Conservation (phyloP, 2,888 invertebrate species). For the Cheilosia vernalis region DNA sequence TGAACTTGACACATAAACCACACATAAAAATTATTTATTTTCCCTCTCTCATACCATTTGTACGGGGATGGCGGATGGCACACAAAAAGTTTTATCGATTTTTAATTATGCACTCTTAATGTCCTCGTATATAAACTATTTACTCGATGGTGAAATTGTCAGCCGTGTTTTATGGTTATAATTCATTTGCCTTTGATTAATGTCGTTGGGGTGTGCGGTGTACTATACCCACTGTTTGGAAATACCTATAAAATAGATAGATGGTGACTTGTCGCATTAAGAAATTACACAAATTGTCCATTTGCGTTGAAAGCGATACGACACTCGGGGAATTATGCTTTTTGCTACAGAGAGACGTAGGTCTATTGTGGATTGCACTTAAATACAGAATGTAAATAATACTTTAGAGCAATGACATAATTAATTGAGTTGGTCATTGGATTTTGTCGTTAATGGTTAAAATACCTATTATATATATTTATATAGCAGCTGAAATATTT, state of each 20-base stretch:
- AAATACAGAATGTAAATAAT: not conserved
- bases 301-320: slow-evolving; percentile 36
- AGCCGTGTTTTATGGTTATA: slow-evolving; percentile 57
- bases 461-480: too few relatives aligned
- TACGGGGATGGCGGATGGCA: not conserved
- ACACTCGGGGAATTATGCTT: slow-evolving; percentile 14
- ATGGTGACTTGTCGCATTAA: slow-evolving; percentile 38
- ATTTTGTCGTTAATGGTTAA: too few relatives aligned
- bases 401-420: not conserved
- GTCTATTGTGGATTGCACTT: not conserved
- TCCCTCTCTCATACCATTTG: not conserved
- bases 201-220: slow-evolving; percentile 19
- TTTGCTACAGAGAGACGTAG: not conserved
- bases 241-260: not conserved
- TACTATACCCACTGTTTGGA: slow-evolving; percentile 1
- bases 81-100: slow-evolving; percentile 63
- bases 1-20: slow-evolving; percentile 33
- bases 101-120: slow-evolving; percentile 62
- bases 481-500: too few relatives aligned
- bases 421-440: not conserved
- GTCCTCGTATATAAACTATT: slow-evolving; percentile 41
- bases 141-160: slow-evolving; percentile 51
- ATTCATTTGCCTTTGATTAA: slow-evolving; percentile 47
- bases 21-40: slow-evolving; percentile 13
- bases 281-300: slow-evolving; percentile 65